phyloP scores from a whole-genome alignment of 2,888 invertebrate species.

The Drosophila planitibia region DNA sequence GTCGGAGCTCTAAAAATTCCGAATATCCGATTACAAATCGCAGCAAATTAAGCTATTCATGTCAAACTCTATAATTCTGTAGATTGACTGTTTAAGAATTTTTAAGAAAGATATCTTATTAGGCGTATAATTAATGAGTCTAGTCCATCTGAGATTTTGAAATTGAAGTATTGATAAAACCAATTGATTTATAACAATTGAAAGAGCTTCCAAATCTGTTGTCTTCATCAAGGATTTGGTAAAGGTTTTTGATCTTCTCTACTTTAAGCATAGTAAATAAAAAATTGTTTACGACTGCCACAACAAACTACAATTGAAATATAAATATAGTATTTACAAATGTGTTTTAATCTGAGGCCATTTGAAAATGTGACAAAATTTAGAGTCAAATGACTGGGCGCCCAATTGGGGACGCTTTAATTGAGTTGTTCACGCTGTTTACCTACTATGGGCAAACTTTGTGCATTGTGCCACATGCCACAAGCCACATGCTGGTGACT shows the following conservation, averaged over 20 bases:
- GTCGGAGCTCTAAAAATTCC: background rate
- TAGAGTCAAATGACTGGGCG: conserved; percentile 7
- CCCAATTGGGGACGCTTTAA: conserved; percentile 30
- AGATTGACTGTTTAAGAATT: background rate
- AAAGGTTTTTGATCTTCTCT: background rate
- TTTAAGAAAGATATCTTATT: background rate
- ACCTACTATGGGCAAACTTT: conserved; percentile 17
- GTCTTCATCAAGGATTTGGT: background rate
- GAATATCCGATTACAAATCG: background rate
- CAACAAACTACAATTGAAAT: background rate
- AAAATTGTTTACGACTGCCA: background rate
- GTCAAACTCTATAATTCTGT: background rate
- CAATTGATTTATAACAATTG: too few relatives aligned
- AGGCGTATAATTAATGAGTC: too few relatives aligned
- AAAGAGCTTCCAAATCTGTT: background rate
- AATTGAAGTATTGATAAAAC: background rate
- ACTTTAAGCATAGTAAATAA: background rate
- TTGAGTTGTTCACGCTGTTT: conserved; percentile 24
- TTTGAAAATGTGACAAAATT: background rate
- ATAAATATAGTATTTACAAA: background rate
- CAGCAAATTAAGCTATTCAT: background rate
- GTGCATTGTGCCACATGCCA: conserved; percentile 1
- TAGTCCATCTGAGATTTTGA: background rate
- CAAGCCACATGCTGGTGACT: conserved; percentile 12
- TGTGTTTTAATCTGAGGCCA: background rate